Percentiles rank a stretch among this genome's conserved stretches.
Evolutionary conservation across 2,797 vertebrate genomes (phyloP).

Genomic region (Cyprinodon diabolis): DNA sequence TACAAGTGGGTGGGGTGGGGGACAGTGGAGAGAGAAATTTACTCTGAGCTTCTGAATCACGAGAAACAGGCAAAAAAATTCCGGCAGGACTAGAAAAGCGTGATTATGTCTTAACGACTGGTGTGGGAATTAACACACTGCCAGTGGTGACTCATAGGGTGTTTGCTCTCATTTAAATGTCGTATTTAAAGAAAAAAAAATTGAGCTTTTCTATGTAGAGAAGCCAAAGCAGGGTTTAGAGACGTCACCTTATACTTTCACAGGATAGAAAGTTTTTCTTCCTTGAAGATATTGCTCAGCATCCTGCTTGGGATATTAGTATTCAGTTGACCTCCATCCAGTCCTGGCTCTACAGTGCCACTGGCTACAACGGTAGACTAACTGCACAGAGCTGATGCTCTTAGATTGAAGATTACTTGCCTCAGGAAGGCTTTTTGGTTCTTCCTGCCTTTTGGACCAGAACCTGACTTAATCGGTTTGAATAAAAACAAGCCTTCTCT

Average conservation of each 20-base stretch:
- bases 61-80: constrained; percentile 52
- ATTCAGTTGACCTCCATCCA: constrained; percentile 36
- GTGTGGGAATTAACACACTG: constrained; percentile 39
- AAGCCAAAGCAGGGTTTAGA: constrained; percentile 35
- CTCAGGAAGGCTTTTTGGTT: constrained; percentile 36
- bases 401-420: constrained; percentile 46
- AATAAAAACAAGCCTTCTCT: constrained; percentile 48
- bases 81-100: constrained; percentile 40
- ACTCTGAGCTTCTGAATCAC: constrained; percentile 34
- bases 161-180: constrained; percentile 48
- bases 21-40: constrained; percentile 68
- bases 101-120: constrained; percentile 47
- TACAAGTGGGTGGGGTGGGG: constrained; percentile 35
- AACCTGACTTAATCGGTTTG: constrained; percentile 46
- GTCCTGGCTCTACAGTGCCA: constrained; percentile 28
- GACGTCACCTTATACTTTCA: constrained; percentile 37
- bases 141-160: constrained; percentile 51
- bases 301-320: constrained; percentile 25
- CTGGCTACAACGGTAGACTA: constrained; percentile 33
- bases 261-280: constrained; percentile 19
- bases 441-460: constrained; percentile 40
- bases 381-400: constrained; percentile 39
- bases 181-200: constrained; percentile 25
- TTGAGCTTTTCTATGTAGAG: constrained; percentile 31
- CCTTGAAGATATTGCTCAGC: constrained; percentile 1